Evolutionary conservation across 2,113 vertebrate species (phyloP), one percentile per base, ranked within the genome.

Genomic region (Laticauda colubrina): DNA sequence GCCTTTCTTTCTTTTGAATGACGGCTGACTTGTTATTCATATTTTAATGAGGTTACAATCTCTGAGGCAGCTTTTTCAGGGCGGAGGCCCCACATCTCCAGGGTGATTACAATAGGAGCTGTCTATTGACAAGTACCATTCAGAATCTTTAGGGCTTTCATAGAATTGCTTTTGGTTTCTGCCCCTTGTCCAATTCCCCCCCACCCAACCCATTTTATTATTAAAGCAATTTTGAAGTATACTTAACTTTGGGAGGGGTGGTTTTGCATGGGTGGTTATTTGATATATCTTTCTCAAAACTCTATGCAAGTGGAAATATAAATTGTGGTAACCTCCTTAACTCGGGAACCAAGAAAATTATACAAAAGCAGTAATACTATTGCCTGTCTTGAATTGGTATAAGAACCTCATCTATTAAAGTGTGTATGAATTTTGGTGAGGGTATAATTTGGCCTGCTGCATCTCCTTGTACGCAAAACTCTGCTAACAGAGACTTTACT

Each of bases 61-160:
- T 98, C 98, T 96, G 97, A 98, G 98, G 98, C 98, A 96, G 97
- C 97, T 98, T 98, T 98, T 98, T 98, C 96, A 96, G 95, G 96
- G 97, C 94, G 95, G 96, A 98, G 96, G 95, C 96, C 97, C 64
- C 97, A 90, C 93, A 90, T 94, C 96, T 97, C 94, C 93, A 94
- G 96, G 95, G 97, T 97, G 96, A 94, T 95, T 96, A 98, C 98
- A 98, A 98, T 97, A 96, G 98, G 97, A 98, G 93, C 98, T 97
- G 97, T 97, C 98, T 98, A 98, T 97, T 98, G 98, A 99, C 98
- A 98, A 98, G 98, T 96, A 97, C 98, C 97, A 98, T 99, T 99
- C 98, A 99, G 96, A 95, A 95, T 97, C 97, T 97, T 98, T 96
- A 95, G 95, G 97, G 98, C 97, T 96, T 97, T 97, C 98, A 98